These are phyloP conservation scores for Colaptes auratus DNA, from an alignment of 2,113 vertebrate genomes.

Conservation along the genomic window DNA sequence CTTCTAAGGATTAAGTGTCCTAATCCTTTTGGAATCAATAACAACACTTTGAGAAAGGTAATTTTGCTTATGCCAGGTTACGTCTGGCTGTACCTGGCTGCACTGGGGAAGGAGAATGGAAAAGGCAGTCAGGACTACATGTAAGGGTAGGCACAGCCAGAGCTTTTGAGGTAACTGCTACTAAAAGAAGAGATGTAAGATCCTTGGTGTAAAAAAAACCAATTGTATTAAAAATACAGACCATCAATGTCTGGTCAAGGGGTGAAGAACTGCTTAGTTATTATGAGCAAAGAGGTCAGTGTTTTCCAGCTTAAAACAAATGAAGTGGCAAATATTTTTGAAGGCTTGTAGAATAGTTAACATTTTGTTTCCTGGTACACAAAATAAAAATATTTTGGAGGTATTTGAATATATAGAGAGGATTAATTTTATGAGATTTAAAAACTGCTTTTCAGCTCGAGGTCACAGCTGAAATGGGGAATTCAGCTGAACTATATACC, in stretches of 20 bases:
- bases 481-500: background rate
- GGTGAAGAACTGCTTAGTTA: background rate
- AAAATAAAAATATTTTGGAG: background rate
- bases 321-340: background rate
- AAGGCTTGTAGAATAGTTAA: background rate
- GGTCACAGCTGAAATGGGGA: background rate
- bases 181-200: background rate
- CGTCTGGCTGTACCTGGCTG: accelerated
- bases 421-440: background rate
- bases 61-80: background rate
- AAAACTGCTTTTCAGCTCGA: background rate
- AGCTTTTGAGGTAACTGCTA: background rate
- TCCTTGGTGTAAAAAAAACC: background rate
- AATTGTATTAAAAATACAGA: background rate
- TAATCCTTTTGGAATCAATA: background rate
- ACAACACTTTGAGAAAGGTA: background rate
- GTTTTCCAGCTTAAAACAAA: background rate
- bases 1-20: background rate
- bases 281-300: background rate
- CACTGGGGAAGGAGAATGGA: accelerated
- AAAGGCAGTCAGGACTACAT: accelerated
- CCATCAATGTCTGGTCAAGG: background rate
- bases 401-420: background rate
- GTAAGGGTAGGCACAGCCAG: background rate
- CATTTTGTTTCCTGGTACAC: background rate